A percentile compares a stretch with the other conserved stretches of the same genome.
phyloP scores from a whole-genome alignment of 2,113 vertebrate species.

The Okapia johnstoni region DNA sequence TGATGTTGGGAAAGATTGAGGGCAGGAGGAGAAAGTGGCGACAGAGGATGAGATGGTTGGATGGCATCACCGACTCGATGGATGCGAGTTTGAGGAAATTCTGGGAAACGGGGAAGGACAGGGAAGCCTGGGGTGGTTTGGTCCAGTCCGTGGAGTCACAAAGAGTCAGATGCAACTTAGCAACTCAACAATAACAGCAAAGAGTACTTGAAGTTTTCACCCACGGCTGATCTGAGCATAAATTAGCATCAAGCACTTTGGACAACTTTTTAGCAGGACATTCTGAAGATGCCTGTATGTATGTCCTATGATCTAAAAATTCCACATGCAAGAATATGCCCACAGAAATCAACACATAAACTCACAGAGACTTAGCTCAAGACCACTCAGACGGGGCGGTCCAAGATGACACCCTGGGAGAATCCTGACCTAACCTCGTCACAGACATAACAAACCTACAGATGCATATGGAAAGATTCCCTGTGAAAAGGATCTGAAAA shows the following conservation, averaged over 20 bases:
- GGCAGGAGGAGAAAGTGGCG: neutral
- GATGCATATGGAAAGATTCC: neutral
- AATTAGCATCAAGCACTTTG: neutral
- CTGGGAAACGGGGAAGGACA: neutral
- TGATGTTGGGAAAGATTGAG: neutral
- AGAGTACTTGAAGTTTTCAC: neutral
- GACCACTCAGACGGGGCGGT: neutral
- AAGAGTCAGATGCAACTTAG: neutral
- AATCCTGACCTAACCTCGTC: neutral
- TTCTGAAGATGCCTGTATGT: neutral
- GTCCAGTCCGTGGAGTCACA: neutral
- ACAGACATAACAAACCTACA: neutral
- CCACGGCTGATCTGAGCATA: neutral
- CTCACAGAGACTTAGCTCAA: neutral
- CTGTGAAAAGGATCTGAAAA: neutral
- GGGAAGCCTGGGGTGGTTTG: neutral
- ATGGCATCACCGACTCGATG: neutral
- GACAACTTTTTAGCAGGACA: neutral
- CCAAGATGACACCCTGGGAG: fast-evolving
- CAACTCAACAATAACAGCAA: neutral
- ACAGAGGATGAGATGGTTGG: neutral
- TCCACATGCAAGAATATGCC: neutral
- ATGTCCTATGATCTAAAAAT: neutral
- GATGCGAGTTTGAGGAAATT: neutral
- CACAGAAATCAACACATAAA: neutral